Evolutionary conservation across 1,140 invertebrate species (phyloP), one percentile per base, ranked within the genome.

Genomic region (Drosophila funebris): DNA sequence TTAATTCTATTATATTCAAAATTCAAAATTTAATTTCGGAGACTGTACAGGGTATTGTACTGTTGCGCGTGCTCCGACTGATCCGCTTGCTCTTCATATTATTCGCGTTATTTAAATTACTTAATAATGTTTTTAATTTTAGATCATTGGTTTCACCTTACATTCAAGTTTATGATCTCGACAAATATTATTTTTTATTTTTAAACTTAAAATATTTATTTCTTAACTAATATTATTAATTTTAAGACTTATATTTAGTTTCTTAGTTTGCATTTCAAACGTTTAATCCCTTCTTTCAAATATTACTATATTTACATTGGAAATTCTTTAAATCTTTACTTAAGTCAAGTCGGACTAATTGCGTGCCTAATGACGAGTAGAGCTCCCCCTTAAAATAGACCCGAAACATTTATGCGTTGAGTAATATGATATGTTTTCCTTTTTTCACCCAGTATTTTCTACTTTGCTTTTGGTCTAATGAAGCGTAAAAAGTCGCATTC

Each of bases 401-500:
- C 48, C 5, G 31, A 36, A 53, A 41, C 39, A 54, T 46, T 70
- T 48, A 56, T 60, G 39, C 20, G 39, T 57, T 44, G 13, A 18
- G 81, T 85, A 84, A 84, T 68, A 57, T 67, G 81, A 84, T 84
- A 81, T 71, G 81, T 69, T 68, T 37, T 33, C 39, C 36, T 13
- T 36, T 36, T 36, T 13, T 13, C 11, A 3, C 1, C n/a, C 8
- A 71, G 24, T 50, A 56, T 50, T 70, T 20, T 37, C 24, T 3
- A 50, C 22, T 20, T 13, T 9, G 56, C 56, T 46, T 70, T 77
- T 83, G 27, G 66, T 77, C 75, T 82, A 87, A 87, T 85, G 82
- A 85, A 85, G 82, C 82, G 78, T 87, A 54, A 76, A 87, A 85
- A 82, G 60, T 82, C 57, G n/a, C 24, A 48, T 48, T 48, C 44